phyloP scores from a whole-genome alignment of 2,113 vertebrate genomes.

The Isichthys henryi region DNA sequence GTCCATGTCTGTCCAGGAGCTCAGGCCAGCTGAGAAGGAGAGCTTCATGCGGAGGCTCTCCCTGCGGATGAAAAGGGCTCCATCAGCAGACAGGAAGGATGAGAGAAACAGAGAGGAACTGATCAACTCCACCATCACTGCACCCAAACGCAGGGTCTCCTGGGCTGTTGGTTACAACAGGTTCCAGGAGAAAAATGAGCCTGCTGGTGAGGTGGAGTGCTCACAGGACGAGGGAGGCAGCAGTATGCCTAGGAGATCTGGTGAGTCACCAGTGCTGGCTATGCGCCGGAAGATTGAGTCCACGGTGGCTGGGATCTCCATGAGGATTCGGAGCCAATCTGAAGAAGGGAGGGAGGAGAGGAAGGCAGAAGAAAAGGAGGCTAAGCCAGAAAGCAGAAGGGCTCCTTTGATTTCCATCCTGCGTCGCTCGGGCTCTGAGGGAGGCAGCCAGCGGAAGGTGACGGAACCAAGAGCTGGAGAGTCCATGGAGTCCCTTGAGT shows the following conservation, averaged over 20 bases:
- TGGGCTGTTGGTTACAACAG: slow-evolving; percentile 66
- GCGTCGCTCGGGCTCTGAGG: slow-evolving; percentile 69
- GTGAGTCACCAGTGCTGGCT: slow-evolving; percentile 73
- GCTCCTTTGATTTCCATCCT: slow-evolving; percentile 74
- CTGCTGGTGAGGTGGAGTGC: slow-evolving; percentile 53
- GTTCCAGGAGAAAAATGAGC: slow-evolving; percentile 66
- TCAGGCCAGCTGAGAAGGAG: slow-evolving; percentile 77
- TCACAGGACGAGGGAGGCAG: slow-evolving; percentile 38
- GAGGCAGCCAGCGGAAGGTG: slow-evolving; percentile 52
- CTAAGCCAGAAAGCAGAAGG: slow-evolving; percentile 53
- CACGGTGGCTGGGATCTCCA: slow-evolving; percentile 79
- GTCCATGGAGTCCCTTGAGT: slow-evolving; percentile 83
- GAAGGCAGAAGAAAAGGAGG: slow-evolving; percentile 46
- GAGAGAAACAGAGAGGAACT: slow-evolving; percentile 30
- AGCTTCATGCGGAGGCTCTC: slow-evolving; percentile 84
- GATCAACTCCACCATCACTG: slow-evolving; percentile 47
- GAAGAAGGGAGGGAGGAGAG: slow-evolving; percentile 65
- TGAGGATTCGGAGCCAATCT: slow-evolving; percentile 75
- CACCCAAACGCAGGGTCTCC: slow-evolving; percentile 61
- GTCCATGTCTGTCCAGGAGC: slow-evolving; percentile 86
- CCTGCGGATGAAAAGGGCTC: slow-evolving; percentile 73
- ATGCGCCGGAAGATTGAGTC: slow-evolving; percentile 83
- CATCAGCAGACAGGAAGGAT: slow-evolving; percentile 72
- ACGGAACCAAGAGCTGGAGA: slow-evolving; percentile 51
- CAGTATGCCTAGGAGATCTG: slow-evolving; percentile 49